Conservation (phyloP, 64 coral and sea anemone genomes). For the Pocillopora verrucosa region DNA sequence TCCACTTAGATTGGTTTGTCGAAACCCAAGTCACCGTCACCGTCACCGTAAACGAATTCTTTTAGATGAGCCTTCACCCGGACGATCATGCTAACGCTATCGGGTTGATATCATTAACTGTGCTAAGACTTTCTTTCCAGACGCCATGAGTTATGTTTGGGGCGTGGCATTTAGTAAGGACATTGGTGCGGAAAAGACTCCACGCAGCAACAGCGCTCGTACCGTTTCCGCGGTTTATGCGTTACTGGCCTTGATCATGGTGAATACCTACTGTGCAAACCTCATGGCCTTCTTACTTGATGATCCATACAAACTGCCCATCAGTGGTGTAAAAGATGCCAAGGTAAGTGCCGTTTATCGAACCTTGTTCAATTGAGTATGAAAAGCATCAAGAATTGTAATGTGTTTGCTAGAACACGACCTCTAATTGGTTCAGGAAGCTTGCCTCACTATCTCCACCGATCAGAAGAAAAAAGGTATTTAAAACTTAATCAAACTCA, state of each 20-base stretch:
- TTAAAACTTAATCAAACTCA: too few species aligned
- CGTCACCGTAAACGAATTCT: too few species aligned
- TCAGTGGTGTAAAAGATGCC: constrained; percentile 48
- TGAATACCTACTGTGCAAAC: constrained; percentile 73
- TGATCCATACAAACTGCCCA: constrained; percentile 35
- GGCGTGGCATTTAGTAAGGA: constrained; percentile 80
- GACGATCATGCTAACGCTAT: too few species aligned
- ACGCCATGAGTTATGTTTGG: constrained; percentile 80
- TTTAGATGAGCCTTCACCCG: too few species aligned
- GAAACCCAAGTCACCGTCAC: too few species aligned
- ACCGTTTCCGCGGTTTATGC: constrained; percentile 60
- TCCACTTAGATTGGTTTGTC: too few species aligned
- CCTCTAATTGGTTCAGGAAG: too few species aligned
- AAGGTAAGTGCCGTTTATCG: constrained; percentile 20
- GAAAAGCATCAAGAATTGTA: too few species aligned
- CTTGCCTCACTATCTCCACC: too few species aligned
- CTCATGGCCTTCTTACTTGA: constrained; percentile 67
- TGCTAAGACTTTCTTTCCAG: neutral
- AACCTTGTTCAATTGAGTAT: neutral
- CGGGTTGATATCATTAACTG: too few species aligned
- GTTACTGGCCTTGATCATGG: constrained; percentile 64
- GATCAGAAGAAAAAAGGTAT: too few species aligned
- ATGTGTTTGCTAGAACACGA: too few species aligned
- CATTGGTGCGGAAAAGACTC: constrained; percentile 61
- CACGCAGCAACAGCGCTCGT: constrained; percentile 60